Percentiles rank a stretch among this genome's conserved stretches.
Conservation (phyloP, 2,113 vertebrate species). For the Sinocyclocheilus anophthalmus region DNA sequence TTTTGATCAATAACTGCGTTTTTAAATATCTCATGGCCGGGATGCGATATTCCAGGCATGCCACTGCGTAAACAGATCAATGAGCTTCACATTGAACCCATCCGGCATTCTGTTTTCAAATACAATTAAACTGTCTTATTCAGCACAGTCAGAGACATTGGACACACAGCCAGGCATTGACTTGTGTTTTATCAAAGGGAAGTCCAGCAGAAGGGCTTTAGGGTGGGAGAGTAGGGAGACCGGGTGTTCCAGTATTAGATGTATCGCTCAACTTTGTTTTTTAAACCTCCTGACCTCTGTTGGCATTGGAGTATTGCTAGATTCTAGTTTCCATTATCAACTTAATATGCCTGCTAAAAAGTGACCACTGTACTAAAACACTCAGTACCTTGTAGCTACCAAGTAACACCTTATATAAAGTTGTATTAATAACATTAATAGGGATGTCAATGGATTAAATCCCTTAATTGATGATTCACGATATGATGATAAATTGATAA, state of each 20-base stretch:
- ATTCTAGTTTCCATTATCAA: neutral
- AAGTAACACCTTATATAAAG: neutral
- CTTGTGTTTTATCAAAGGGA: slow-evolving; percentile 70
- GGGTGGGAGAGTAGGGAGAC: neutral
- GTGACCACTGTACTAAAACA: slow-evolving; percentile 3
- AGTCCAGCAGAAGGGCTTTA: slow-evolving; percentile 58
- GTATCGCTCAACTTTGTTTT: neutral
- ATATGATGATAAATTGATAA: too few species aligned
- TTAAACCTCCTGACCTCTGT: neutral
- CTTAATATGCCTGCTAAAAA: neutral
- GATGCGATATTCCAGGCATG: slow-evolving; percentile 83
- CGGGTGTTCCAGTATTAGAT: neutral
- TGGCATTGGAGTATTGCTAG: neutral
- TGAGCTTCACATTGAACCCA: slow-evolving; percentile 75
- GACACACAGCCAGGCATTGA: slow-evolving; percentile 69
- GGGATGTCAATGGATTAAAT: neutral
- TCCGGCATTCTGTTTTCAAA: slow-evolving; percentile 85
- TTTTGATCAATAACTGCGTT: slow-evolving; percentile 81
- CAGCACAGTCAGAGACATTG: slow-evolving; percentile 68
- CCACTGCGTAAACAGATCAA: slow-evolving; percentile 84
- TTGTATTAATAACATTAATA: neutral
- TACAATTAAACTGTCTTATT: slow-evolving; percentile 82
- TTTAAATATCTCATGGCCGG: slow-evolving; percentile 85
- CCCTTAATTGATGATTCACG: too few species aligned
- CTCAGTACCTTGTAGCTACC: too few species aligned